Base-by-base conservation (phyloP, 2,797 vertebrate species). In the Sternotherus odoratus region DNA sequence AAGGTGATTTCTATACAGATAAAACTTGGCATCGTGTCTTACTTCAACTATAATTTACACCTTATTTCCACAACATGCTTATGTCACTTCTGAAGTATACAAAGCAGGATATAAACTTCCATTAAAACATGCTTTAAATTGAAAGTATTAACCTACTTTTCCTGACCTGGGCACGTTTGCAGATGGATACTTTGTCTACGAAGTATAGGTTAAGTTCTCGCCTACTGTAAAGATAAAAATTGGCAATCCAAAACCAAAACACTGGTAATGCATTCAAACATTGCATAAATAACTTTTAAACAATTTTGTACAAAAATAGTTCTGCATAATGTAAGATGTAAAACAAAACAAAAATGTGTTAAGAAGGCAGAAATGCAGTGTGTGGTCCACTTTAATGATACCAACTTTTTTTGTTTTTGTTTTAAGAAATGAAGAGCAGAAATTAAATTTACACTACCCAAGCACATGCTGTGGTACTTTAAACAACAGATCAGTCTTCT, bases 301-400 rank as follows among this genome's bases (percentile, higher is more conserved):
- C 98, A 98, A 98, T 99, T 99, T 99, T 98, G 98, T 99, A 99
- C 99, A 99, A 99, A 99, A 99, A 99, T 99, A 99, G 98, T 98
- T 98, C 98, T 99, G 98, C 98, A 98, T 98, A 98, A 99, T 98
- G 98, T 98, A 98, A 98, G 98, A 98, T 98, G 97, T 98, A 99
- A 99, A 99, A 99, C 98, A 98, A 98, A 98, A 98, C 95, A 97
- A 97, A 98, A 98, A 97, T 28, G 97, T 97, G 97, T 98, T 97
- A 98, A 98, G 98, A 98, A 98, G 97, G 98, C 97, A 96, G 98
- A 97, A 98, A 97, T 96, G 96, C 96, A 98, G 97, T 94, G 91
- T 89, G 91, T 98, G 98, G 97, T 97, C 98, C 98, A 97, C 97
- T 95, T 87, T 33, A 92, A 91, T 94, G 97, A 97, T 94, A 96